Base-by-base conservation (phyloP, 2,797 vertebrate genomes). In the Mycteria americana region DNA sequence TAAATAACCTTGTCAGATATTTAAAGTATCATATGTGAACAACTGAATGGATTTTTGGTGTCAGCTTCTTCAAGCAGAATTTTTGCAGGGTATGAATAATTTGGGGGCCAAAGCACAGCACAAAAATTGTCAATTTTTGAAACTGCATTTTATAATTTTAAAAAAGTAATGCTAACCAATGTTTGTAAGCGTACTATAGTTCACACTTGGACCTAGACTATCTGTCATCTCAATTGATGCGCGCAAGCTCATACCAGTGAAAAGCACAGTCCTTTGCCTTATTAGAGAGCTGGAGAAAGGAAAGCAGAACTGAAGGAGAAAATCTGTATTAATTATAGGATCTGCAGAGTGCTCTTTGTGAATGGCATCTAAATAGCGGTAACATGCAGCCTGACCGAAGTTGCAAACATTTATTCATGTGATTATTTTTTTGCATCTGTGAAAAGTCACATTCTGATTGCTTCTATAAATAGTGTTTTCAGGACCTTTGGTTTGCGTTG, bases 1-100 rank as follows among this genome's bases (percentile, higher is more conserved):
- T 79, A 92, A 96, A 94, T 94, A 95, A 21, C 5, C 31, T 73
- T 85, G n/a, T 27, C 45, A 75, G 79, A n/a, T 76, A 70, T 84
- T 94, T 85, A 80, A 95, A 92, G 86, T 92, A 18, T 10, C 45
- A 9, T 60, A 1, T 86, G 79, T 91, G 69, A 75, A 84, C 19
- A 91, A 41, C 56, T 78, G 28, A 95, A 60, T 50, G 19, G 30
- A 57, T 63, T 92, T 73, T 92, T 90, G 19, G 3, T 94, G 56
- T 68, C 51, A 84, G 37, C n/a, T 73, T 21, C 28, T 41, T 57
- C 30, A 87, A 90, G 25, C 45, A 64, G 64, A 85, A 50, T 86
- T 67, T 75, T 86, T 95, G 37, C 53, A 84, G 14, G 48, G 25
- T 89, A 62, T 12, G 11, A 73, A 90, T 89, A 88, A 78, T 85